Evolutionary conservation across 92 coral and sea anemone genomes (phyloP).

Genomic region (Heliopora coerulea): DNA sequence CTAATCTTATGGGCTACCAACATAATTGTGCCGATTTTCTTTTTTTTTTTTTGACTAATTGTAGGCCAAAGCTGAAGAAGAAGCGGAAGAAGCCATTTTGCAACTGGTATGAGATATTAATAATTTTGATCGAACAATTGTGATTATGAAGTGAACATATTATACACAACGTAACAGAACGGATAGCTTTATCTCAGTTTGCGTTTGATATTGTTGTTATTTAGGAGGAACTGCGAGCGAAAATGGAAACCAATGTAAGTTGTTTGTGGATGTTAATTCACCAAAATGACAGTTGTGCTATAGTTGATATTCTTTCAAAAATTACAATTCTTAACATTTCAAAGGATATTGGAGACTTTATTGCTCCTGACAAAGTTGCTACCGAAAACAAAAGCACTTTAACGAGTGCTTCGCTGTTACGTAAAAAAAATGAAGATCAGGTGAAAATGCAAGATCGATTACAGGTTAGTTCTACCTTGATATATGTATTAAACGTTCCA

Average conservation of each 20-base stretch:
- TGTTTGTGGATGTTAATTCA: not conserved
- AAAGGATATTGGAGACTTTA: conserved; percentile 18
- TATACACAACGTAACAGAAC: not conserved
- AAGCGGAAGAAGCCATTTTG: conserved; percentile 76
- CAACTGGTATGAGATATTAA: conserved; percentile 65
- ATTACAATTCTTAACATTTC: not conserved
- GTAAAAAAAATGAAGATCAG: not conserved
- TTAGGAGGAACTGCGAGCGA: conserved; percentile 60
- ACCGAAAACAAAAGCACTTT: conserved; percentile 25
- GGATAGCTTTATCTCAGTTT: not conserved
- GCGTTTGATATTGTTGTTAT: not conserved
- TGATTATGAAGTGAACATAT: not conserved
- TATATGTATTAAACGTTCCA: too few species aligned
- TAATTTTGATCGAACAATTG: too few species aligned
- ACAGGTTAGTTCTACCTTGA: too few species aligned
- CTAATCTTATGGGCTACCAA: not conserved
- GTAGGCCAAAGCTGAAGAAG: conserved; percentile 69
- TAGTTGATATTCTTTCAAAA: too few species aligned
- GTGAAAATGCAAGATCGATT: not conserved
- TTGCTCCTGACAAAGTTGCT: not conserved
- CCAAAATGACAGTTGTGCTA: too few species aligned
- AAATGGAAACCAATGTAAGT: conserved; percentile 27
- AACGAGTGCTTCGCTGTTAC: conserved; percentile 16
- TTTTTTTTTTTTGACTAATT: not conserved
- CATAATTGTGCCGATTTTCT: not conserved